Percentiles rank a stretch among this genome's conserved stretches.
phyloP scores from a whole-genome alignment of 1,140 invertebrate species.

The Pinna nobilis region DNA sequence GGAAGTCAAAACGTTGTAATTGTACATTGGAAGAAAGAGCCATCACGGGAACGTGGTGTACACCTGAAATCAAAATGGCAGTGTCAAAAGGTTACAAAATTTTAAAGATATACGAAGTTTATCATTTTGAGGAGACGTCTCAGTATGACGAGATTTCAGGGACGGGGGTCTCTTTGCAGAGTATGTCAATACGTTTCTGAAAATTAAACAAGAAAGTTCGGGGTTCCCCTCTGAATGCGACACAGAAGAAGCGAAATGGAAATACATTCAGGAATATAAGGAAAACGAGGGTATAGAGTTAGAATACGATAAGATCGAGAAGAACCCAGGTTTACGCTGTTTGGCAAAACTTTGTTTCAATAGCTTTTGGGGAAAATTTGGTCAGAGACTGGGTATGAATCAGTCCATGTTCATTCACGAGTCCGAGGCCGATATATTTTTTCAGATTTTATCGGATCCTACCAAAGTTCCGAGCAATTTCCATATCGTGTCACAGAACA shows the following conservation, averaged over 20 bases:
- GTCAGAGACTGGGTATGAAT: slow-evolving; percentile 41
- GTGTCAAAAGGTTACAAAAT: slow-evolving; percentile 68
- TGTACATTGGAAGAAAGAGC: slow-evolving; percentile 5
- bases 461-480: slow-evolving; percentile 21
- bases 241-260: slow-evolving; percentile 1
- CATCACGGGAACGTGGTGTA: slow-evolving; percentile 34
- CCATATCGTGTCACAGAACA: slow-evolving; percentile 15
- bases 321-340: slow-evolving; percentile 65
- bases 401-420: slow-evolving; percentile 29
- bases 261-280: slow-evolving; percentile 10
- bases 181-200: slow-evolving; percentile 28
- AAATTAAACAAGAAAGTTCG: slow-evolving; percentile 27
- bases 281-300: slow-evolving; percentile 22
- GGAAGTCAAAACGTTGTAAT: slow-evolving; percentile 5
- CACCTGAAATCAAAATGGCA: slow-evolving; percentile 56
- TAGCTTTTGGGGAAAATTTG: slow-evolving; percentile 47
- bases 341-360: slow-evolving; percentile 58
- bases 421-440: slow-evolving; percentile 43
- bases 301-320: slow-evolving; percentile 55
- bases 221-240: slow-evolving; percentile 13
- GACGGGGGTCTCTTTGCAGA: slow-evolving; percentile 28
- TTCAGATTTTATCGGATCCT: slow-evolving; percentile 27
- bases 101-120: slow-evolving; percentile 69
- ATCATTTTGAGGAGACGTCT: slow-evolving; percentile 61
- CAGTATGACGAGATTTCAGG: slow-evolving; percentile 41